phyloP scores from a whole-genome alignment of 2,888 invertebrate species.

The Dyspetes luteomarginatus region DNA sequence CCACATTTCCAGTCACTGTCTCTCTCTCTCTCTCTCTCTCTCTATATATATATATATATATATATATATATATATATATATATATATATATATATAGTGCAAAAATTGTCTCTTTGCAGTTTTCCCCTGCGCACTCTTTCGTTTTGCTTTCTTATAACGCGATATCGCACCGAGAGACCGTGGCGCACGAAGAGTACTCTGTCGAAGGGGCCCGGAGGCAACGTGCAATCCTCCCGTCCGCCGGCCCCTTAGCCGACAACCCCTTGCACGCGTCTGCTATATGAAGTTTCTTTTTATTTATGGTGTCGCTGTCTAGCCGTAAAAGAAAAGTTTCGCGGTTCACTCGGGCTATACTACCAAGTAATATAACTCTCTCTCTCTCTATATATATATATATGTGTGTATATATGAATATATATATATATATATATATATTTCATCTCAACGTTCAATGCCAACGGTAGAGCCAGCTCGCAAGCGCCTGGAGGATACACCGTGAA shows the following conservation, averaged over 20 bases:
- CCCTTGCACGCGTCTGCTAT: constrained; percentile 15
- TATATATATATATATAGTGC: no score
- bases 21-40: no score
- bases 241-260: not conserved
- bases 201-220: constrained; percentile 55
- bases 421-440: constrained; percentile 30
- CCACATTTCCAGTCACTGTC: no score
- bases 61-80: no score
- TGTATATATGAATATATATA: not conserved
- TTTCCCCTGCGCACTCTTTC: not conserved
- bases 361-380: not conserved
- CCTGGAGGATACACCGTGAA: constrained; percentile 61
- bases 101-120: constrained; percentile 15
- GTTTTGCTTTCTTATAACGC: constrained; percentile 4
- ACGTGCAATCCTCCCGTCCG: constrained; percentile 6
- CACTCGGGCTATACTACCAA: constrained; percentile 22
- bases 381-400: not conserved
- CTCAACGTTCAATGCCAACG: constrained; percentile 52
- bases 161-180: constrained; percentile 23
- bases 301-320: constrained; percentile 72
- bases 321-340: constrained; percentile 73
- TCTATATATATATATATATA: no score
- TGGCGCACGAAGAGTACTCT: constrained; percentile 27
- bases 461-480: constrained; percentile 26
- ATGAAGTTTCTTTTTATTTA: constrained; percentile 70